Evolutionary conservation across 2,888 invertebrate species (phyloP).

Genomic region (Carpatolechia fugitivella): DNA sequence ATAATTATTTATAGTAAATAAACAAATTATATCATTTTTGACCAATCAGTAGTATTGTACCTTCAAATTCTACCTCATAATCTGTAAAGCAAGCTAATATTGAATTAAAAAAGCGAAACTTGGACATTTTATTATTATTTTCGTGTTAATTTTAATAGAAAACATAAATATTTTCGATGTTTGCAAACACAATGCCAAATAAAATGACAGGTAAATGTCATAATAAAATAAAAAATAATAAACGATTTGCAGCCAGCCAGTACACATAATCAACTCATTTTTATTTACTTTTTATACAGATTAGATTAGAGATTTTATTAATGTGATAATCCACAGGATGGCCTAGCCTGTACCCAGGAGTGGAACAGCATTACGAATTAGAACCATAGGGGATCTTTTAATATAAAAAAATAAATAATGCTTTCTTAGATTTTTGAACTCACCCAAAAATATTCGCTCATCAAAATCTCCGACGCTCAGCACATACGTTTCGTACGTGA

Average conservation of each 20-base stretch:
- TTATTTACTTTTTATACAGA: neutral
- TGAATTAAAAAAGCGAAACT: conserved; percentile 41
- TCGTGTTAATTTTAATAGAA: neutral
- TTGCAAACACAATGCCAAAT: too few species aligned
- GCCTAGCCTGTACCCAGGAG: too few species aligned
- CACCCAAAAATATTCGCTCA: conserved; percentile 95
- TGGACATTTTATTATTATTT: conserved; percentile 25
- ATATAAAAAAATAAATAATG: neutral
- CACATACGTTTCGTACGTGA: conserved; percentile 94
- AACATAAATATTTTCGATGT: too few species aligned
- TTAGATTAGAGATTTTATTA: neutral
- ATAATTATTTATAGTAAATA: neutral
- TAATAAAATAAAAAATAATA: neutral
- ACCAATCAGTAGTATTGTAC: neutral
- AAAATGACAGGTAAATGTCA: too few species aligned
- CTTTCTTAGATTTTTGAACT: conserved; percentile 50
- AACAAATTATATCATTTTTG: too few species aligned
- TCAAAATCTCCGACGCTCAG: conserved; percentile 96
- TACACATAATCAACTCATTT: neutral
- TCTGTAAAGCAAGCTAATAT: conserved; percentile 46
- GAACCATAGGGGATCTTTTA: too few species aligned
- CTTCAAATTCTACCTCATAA: conserved; percentile 37
- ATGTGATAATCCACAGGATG: too few species aligned
- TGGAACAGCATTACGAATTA: too few species aligned
- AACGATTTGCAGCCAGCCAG: too few species aligned